Base-by-base conservation (phyloP, 2,113 vertebrate species). In the Pardalotus punctatus region DNA sequence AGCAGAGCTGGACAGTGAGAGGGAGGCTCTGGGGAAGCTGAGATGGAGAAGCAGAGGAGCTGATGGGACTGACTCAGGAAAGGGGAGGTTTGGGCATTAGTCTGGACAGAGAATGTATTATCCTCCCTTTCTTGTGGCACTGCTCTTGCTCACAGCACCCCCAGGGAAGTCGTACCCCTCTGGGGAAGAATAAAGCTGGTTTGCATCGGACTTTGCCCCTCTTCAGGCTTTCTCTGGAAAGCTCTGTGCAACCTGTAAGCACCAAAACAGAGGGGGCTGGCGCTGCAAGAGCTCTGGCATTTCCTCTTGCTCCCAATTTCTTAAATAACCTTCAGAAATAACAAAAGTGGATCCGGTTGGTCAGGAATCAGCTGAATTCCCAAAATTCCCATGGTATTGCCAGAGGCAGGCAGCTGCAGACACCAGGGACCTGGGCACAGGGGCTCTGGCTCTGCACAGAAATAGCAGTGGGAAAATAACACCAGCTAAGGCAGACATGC, bases 81-180 rank as follows among this genome's bases (percentile, higher is more conserved):
- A 38, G 25, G 40, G 23, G 18, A 83, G 5, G 10, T 47, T 58
- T 2, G 4, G 23, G 25, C 35, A 36, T 57, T 10, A 42, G 22
- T 36, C 25, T 4, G 10, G 54, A 61, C 4, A 13, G 0, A 3
- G 23, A 4, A 40, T 27, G 6, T 4, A 2, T 48, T 67, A 23
- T 40, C 23, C 33, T 42, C 60, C 17, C 13, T 18, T 50, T 24
- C 51, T 29, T n/a, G 62, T 33, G 28, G 45, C 45, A 31, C 17
- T 72, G 40, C 43, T 77, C 24, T 84, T 78, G 17, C 51, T 31
- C 28, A 10, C 35, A 18, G 15, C 35, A 17, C 9, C 11, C 42
- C 29, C 8, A 12, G 27, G 40, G 24, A 48, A 62, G 43, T 14
- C 0, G 4, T 45, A 35, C 31, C 27, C 12, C 29, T 5, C 47